Base-by-base conservation (phyloP, 2,888 invertebrate genomes). In the Drosophila merina region DNA sequence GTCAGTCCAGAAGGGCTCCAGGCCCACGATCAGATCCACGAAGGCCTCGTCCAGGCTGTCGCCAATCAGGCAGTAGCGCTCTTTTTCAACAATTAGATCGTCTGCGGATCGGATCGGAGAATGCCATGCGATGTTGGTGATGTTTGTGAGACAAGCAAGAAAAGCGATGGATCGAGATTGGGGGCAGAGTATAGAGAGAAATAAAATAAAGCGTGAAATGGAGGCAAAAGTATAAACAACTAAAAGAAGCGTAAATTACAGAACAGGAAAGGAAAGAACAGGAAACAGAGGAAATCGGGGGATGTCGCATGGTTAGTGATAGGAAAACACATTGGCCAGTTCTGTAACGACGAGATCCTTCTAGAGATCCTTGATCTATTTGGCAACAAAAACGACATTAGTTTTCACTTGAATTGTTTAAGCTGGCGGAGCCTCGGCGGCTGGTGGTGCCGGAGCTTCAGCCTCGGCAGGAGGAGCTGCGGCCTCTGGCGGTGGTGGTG, bases 1-100 rank as follows among this genome's bases (percentile, higher is more conserved):
- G 50, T 89, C 89, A 67, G 91, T 90, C 79, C 90, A 92, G 86
- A 90, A 90, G 57, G 93, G 93, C 84, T 94, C 93, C 74, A 94
- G 93, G 77, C 94, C 94, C 59, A 93, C 93, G 90, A 94, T 94
- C 89, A 95, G 93, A 92, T 97, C 97, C 92, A 96, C 94, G 94
- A 98, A 97, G 86, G 98, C 97, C 92, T 95, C 94, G 93, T 98
- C 98, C 94, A 98, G 94, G 93, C 97, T 98, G 93, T 97, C 96
- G 89, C 97, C 96, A 93, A 98, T 96, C 92, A 95, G 95, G 93
- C 97, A 97, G 95, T 95, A 98, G 93, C 95, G 95, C 94, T 98
- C 97, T 94, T 96, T 97, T 93, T 96, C 96, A 91, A 93, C 93
- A 93, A 96, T 96, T 93, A 96, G 94, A 91, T 96, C 96, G 94